Percentiles rank a stretch among this genome's conserved stretches.
Evolutionary conservation across 2,888 invertebrate genomes (phyloP).

Genomic region (Nasonia oneida): DNA sequence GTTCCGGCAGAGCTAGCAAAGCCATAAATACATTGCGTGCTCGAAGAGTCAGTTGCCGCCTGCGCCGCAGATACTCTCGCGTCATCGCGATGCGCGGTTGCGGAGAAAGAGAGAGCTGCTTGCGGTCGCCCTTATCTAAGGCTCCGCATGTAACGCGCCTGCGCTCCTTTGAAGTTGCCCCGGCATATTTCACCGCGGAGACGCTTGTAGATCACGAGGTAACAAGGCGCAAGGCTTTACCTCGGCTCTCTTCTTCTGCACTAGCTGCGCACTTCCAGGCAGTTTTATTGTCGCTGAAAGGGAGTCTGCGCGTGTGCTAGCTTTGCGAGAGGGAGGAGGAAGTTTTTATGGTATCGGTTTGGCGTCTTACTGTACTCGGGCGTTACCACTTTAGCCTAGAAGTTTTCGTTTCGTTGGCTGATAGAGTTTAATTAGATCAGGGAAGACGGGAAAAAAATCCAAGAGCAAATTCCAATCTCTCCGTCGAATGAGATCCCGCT

Average conservation of each 20-base stretch:
- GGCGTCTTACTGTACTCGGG: too few species aligned
- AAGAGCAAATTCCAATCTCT: neutral
- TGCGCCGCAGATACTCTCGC: neutral
- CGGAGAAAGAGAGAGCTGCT: neutral
- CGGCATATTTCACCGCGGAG: constrained; percentile 56
- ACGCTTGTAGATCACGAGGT: constrained; percentile 62
- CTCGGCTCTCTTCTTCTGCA: constrained; percentile 13
- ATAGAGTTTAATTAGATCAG: neutral
- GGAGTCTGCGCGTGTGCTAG: neutral
- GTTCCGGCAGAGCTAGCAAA: neutral
- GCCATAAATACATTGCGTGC: constrained; percentile 10
- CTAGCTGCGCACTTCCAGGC: neutral
- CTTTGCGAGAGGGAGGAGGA: neutral
- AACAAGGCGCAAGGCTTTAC: constrained; percentile 51
- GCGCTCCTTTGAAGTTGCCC: constrained; percentile 56
- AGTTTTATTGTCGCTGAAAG: constrained; percentile 38
- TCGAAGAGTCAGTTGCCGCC: constrained; percentile 6
- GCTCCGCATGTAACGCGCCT: constrained; percentile 23
- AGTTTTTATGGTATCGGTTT: neutral
- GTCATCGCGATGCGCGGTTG: constrained; percentile 40
- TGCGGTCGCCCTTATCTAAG: constrained; percentile 22
- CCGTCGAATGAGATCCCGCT: neutral
- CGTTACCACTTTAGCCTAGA: too few species aligned
- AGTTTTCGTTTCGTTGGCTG: too few species aligned
- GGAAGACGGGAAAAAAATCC: neutral